Evolutionary conservation across 2,797 vertebrate genomes (phyloP).

Genomic region (Esox masquinongy): DNA sequence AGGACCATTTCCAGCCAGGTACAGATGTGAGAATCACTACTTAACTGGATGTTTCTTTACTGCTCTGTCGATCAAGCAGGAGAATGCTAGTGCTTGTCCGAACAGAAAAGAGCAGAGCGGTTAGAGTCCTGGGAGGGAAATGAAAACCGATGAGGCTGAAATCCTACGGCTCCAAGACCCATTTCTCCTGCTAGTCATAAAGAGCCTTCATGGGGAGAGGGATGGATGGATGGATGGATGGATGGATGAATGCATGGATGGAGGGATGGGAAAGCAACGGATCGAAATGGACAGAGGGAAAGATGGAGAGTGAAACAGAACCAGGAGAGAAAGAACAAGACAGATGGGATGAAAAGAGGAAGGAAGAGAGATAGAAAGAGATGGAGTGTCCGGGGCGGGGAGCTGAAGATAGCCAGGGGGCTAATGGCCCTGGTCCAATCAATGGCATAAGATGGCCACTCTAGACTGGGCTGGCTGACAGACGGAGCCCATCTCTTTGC

Average conservation of each 20-base stretch:
- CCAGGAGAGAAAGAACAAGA: background rate
- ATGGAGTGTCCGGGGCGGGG: slow-evolving; percentile 15
- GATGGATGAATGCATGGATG: background rate
- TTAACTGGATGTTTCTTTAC: slow-evolving; percentile 30
- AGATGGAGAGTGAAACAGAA: background rate
- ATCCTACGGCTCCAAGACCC: slow-evolving; percentile 2
- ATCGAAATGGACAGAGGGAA: background rate
- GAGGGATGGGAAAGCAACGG: background rate
- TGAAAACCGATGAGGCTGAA: background rate
- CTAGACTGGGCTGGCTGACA: slow-evolving; percentile 65
- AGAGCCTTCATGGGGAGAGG: background rate
- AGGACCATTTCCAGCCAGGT: slow-evolving; percentile 17
- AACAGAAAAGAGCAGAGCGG: background rate
- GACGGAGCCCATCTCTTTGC: slow-evolving; percentile 67
- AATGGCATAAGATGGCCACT: slow-evolving; percentile 75
- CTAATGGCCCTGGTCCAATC: slow-evolving; percentile 72
- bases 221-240: background rate
- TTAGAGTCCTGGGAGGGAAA: background rate
- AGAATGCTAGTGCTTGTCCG: background rate
- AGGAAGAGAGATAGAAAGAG: background rate
- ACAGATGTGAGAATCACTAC: background rate
- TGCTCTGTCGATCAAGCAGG: slow-evolving; percentile 14
- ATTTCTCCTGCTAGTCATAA: background rate
- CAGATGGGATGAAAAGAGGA: slow-evolving; percentile 9
- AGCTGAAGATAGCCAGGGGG: slow-evolving; percentile 55